Evolutionary conservation across 2,113 vertebrate genomes (phyloP), one percentile per base, ranked within the genome.

Genomic region (Labrus mixtus): DNA sequence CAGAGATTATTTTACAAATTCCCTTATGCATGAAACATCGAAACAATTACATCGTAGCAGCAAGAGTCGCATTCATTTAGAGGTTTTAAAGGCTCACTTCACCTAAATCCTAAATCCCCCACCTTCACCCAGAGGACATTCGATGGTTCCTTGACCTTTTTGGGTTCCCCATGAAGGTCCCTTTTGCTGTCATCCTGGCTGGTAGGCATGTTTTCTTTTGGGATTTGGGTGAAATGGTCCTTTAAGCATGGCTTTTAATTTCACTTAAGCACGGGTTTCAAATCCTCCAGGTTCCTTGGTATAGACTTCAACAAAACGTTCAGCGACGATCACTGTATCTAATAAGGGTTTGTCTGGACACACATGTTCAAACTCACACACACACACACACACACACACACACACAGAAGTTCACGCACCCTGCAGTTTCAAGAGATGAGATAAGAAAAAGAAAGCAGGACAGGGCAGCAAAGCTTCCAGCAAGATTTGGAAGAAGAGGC

Each of bases 171-270:
- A 7, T 39, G 37, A 10, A 39, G 37, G 6, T 39, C 37, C 6
- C 37, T 8, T 39, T 39, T 8, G 5, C 7, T 39, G 37, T 48
- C 22, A 64, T 57, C 29, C 43, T 43, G 6, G 17, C 33, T 11
- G 3, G 10, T 8, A 37, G 23, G 33, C 36, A 2, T 51, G 16
- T 56, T 33, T 54, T 12, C 8, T 73, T 59, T 15, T 19, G 7
- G 13, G 19, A 70, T 54, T 53, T 72, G 58, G 53, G 68, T 82
- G 82, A 81, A 62, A 19, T 65, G 61, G 51, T 66, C 59, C 73
- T 84, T 80, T 72, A 73, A 61, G 20, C 87, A 86, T 91, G 90
- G 86, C 86, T 92, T 89, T 89, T 70, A 67, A 57, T 88, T 76
- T 90, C 48, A 62, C 54, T 82, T 78, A 4, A 50, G 82, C 29